Base-by-base conservation (phyloP, 2,113 vertebrate genomes). In the Gobiocypris rarus region DNA sequence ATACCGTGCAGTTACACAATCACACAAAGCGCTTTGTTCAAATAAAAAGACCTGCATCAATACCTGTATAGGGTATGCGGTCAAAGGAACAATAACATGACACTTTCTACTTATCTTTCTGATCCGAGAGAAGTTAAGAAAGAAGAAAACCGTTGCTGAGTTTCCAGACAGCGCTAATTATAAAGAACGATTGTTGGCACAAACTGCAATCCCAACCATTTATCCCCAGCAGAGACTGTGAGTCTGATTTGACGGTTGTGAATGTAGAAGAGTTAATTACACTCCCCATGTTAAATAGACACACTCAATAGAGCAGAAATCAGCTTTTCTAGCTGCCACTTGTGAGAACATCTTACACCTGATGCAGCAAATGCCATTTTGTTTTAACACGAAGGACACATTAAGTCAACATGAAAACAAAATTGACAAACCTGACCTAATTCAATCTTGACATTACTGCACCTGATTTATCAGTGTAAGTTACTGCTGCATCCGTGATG, bases 181-280 rank as follows among this genome's bases (percentile, higher is more conserved):
- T 26, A 85, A 75, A 43, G 56, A 84, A 82, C 50, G 50, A 75
- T 74, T 85, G 74, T 87, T 82, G 71, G 76, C 58, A 81, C 86
- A 75, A 73, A 81, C n/a, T 81, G 56, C 78, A 81, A 50, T 84
- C 83, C 83, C 58, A 34, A 56, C 63, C 54, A 67, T 81, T 67
- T 74, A 48, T 76, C 61, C 74, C 86, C 48, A 81, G 78, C 82
- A 79, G 83, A 78, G 67, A 48, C 71, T 76, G 14, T 50, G 75
- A 75, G 75, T 76, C 75, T 78, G 61, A 83, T 85, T 87, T 87
- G 24, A 54, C 41, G 45, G 10, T 70, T 48, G 76, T 58, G 48
- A 87, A 81, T 52, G 63, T 77, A 50, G 41, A 75, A 65, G 61
- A 85, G 84, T 61, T 87, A 85, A 87, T 87, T 85, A 87, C 65